These are phyloP conservation scores for Vireo altiloquus DNA, from an alignment of 2,113 vertebrate species.

Conservation along the genomic window DNA sequence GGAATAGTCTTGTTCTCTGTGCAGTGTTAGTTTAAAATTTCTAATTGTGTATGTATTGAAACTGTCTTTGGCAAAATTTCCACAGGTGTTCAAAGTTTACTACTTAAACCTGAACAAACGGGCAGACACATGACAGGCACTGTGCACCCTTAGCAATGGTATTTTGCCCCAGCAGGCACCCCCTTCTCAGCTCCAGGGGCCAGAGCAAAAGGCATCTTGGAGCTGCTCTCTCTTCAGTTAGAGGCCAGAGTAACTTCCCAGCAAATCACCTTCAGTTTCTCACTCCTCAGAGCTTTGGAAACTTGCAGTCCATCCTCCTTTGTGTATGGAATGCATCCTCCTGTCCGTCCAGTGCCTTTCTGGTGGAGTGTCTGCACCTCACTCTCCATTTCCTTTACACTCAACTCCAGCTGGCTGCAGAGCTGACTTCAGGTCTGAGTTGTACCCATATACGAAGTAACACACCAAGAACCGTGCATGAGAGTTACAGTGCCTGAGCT, in stretches of 20 bases:
- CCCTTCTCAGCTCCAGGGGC: neutral
- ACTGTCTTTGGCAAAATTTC: conserved; percentile 75
- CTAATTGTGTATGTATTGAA: conserved; percentile 71
- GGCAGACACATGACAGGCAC: conserved; percentile 43
- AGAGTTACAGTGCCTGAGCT: neutral
- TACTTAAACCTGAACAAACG: conserved; percentile 73
- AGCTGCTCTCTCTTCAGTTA: neutral
- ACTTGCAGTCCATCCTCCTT: rapidly evolving
- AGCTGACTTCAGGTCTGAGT: neutral
- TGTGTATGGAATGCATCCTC: rapidly evolving
- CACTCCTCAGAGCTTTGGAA: neutral
- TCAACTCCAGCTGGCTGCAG: neutral
- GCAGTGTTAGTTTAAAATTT: conserved; percentile 75
- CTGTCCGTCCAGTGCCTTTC: rapidly evolving
- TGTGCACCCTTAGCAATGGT: neutral
- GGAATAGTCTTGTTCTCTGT: conserved; percentile 72
- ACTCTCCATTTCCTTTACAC: rapidly evolving
- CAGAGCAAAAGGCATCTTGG: neutral
- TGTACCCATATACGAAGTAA: rapidly evolving
- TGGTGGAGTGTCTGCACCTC: neutral
- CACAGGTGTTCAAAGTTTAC: conserved; percentile 80
- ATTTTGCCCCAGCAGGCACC: neutral
- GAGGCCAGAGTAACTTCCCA: neutral
- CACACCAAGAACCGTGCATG: neutral
- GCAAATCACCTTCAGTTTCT: neutral